Evolutionary conservation across 2,888 invertebrate genomes (phyloP).

Genomic region (Oligia latruncula): DNA sequence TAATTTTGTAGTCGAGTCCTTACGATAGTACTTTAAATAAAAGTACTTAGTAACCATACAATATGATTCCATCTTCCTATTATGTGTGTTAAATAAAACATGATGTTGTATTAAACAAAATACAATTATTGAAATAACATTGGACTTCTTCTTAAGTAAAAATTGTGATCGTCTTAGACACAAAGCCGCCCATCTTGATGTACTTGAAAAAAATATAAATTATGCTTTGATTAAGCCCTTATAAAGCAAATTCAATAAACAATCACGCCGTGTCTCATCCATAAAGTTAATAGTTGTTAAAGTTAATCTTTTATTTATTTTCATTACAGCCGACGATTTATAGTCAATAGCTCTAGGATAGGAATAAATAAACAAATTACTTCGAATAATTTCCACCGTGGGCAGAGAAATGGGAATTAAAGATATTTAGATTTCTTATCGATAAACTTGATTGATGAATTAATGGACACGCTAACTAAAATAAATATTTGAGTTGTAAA

Average conservation of each 20-base stretch:
- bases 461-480: slow-evolving; percentile 18
- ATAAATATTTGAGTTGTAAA: slow-evolving; percentile 37
- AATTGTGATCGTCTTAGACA: slow-evolving; percentile 31
- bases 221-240: slow-evolving; percentile 44
- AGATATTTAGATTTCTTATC: slow-evolving; percentile 23
- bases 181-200: slow-evolving; percentile 27
- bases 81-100: slow-evolving; percentile 31
- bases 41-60: neutral
- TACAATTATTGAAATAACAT: slow-evolving; percentile 24
- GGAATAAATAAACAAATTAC: slow-evolving; percentile 61
- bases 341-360: slow-evolving; percentile 63
- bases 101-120: slow-evolving; percentile 20
- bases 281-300: slow-evolving; percentile 57
- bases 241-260: slow-evolving; percentile 57
- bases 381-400: slow-evolving; percentile 36
- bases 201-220: slow-evolving; percentile 44
- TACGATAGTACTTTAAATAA: neutral
- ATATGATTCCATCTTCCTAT: slow-evolving; percentile 6
- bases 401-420: slow-evolving; percentile 43
- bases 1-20: neutral
- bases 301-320: slow-evolving; percentile 66
- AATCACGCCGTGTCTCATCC: slow-evolving; percentile 63
- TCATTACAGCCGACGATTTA: slow-evolving; percentile 64
- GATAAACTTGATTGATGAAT: slow-evolving; percentile 32
- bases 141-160: slow-evolving; percentile 34